Conservation (phyloP, 2,888 invertebrate genomes). For the Caprella mutica region DNA sequence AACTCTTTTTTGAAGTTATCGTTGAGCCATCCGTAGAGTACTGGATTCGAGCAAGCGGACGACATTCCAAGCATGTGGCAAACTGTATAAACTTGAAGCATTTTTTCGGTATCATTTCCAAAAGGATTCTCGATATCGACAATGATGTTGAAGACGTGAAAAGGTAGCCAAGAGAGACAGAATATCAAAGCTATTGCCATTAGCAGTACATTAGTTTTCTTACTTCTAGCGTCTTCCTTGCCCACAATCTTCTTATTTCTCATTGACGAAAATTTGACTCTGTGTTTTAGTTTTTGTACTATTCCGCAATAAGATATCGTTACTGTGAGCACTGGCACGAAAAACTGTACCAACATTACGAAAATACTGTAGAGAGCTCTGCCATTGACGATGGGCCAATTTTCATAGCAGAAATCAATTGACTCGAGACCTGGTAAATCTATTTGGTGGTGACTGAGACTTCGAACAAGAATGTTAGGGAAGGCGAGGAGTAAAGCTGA, state of each 20-base stretch:
- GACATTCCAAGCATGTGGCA: slow-evolving; percentile 68
- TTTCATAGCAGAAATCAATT: slow-evolving; percentile 63
- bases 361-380: slow-evolving; percentile 70
- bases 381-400: slow-evolving; percentile 56
- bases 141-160: slow-evolving; percentile 73
- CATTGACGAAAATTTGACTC: slow-evolving; percentile 41
- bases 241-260: slow-evolving; percentile 21
- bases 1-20: slow-evolving; percentile 88
- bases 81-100: slow-evolving; percentile 49
- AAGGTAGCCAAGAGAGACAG: slow-evolving; percentile 78
- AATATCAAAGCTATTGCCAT: slow-evolving; percentile 77
- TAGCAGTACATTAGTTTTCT: slow-evolving; percentile 74
- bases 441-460: slow-evolving; percentile 49
- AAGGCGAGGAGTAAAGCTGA: slow-evolving; percentile 59
- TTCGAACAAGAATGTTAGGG: slow-evolving; percentile 51
- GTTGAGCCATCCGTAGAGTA: slow-evolving; percentile 85
- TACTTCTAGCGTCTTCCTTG: slow-evolving; percentile 55
- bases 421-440: slow-evolving; percentile 46
- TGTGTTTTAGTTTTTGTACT: slow-evolving; percentile 60
- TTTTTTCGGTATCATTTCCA: slow-evolving; percentile 41
- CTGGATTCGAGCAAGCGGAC: slow-evolving; percentile 79
- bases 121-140: slow-evolving; percentile 52
- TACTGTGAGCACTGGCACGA: slow-evolving; percentile 70
- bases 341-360: slow-evolving; percentile 70
- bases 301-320: slow-evolving; percentile 70